Base-by-base conservation (phyloP, 1,140 invertebrate genomes). In the Papilio machaon region DNA sequence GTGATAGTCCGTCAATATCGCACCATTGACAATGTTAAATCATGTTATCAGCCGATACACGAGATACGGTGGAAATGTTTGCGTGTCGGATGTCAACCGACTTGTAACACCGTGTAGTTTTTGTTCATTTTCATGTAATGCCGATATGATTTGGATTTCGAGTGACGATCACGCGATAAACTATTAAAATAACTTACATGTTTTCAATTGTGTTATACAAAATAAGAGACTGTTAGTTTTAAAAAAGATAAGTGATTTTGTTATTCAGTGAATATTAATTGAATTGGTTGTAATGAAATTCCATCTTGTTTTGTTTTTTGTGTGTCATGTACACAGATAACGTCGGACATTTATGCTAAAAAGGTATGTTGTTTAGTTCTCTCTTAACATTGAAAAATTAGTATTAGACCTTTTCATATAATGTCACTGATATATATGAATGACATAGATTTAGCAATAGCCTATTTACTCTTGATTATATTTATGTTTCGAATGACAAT, bases 1-100 rank as follows among this genome's bases (percentile, higher is more conserved):
- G 64, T 35, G 64, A 70, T 70, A 70, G 23, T 35, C 64, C 30
- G 64, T 70, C 82, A 85, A 49, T 85, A 86, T 90, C 89, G 78
- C 70, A 58, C 75, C 79, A 89, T 85, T 85, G 88, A 89, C 86
- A 88, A 84, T 85, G 83, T 82, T 88, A 90, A 88, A 87, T 85
- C 83, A 83, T 86, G 85, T 90, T 93, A 92, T 93, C 91, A 81
- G 85, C 54, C 82, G 84, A 87, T 85, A 89, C 85, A 88, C 88
- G 88, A 90, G 86, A 89, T 86, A 85, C 79, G 87, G 82, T 82
- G 88, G 54, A 90, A 91, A 93, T 91, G 89, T 93, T 91, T 88
- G 85, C 77, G 17, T 67, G 77, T 79, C 86, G 80, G 83, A 84
- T 85, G 82, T 85, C 74, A 83, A 80, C 82, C 81, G 80, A 52